These are phyloP conservation scores for Acanthurus tractus DNA, from an alignment of 2,797 vertebrate species.

Conservation along the genomic window DNA sequence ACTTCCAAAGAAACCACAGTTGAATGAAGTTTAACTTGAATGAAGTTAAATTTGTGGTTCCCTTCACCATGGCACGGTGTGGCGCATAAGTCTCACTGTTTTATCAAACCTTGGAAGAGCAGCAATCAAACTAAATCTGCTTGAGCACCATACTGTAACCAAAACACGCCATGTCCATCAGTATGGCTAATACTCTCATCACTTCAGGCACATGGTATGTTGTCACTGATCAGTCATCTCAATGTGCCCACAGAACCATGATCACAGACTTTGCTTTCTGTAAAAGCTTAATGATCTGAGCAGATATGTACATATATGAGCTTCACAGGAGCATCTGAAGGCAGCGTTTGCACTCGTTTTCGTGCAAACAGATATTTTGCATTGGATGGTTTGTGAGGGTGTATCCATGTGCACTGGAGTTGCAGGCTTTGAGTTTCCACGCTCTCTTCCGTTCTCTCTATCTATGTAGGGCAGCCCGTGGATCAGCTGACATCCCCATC, in stretches of 20 bases:
- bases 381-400: slow-evolving; percentile 33
- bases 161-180: slow-evolving; percentile 1
- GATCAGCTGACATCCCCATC: slow-evolving; percentile 87
- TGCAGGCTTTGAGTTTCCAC: slow-evolving; percentile 61
- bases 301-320: slow-evolving; percentile 6
- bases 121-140: slow-evolving; percentile 3
- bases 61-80: neutral
- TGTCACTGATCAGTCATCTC: slow-evolving; percentile 42
- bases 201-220: slow-evolving; percentile 41
- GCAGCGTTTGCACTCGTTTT: slow-evolving; percentile 20
- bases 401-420: slow-evolving; percentile 57
- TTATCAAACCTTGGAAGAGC: slow-evolving; percentile 1
- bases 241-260: slow-evolving; percentile 32
- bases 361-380: slow-evolving; percentile 41
- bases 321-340: slow-evolving; percentile 38
- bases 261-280: slow-evolving; percentile 2
- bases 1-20: too few relatives aligned
- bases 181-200: slow-evolving; percentile 42
- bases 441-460: slow-evolving; percentile 61
- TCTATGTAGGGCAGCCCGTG: slow-evolving; percentile 86
- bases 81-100: neutral
- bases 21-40: too few relatives aligned
- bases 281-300: slow-evolving; percentile 40
- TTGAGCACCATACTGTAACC: neutral
- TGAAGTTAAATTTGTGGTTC: too few relatives aligned